Conservation (phyloP, 2,888 invertebrate genomes). For the Chaetoderma sp. region DNA sequence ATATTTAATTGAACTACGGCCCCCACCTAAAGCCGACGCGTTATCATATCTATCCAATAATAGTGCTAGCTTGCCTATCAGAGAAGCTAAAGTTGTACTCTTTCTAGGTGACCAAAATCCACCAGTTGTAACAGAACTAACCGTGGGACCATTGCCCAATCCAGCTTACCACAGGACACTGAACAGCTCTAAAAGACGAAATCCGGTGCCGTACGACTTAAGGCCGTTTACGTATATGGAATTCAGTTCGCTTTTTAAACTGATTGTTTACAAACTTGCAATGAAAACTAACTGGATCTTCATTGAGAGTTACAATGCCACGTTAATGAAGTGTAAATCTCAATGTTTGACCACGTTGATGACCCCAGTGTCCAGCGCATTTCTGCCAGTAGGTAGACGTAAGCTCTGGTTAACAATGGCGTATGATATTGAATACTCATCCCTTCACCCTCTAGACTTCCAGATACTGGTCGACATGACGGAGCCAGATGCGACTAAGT, state of each 20-base stretch:
- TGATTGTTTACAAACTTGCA: conserved; percentile 40
- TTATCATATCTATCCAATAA: conserved; percentile 42
- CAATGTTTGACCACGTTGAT: conserved; percentile 53
- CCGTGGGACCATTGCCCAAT: conserved; percentile 50
- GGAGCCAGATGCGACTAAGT: conserved; percentile 40
- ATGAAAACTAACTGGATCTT: conserved; percentile 43
- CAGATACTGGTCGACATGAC: conserved; percentile 58
- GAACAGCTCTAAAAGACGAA: conserved; percentile 40
- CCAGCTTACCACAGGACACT: conserved; percentile 39
- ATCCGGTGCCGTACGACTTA: conserved; percentile 49
- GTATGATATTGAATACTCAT: conserved; percentile 53
- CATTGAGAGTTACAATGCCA: conserved; percentile 54
- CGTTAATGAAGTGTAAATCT: conserved; percentile 40
- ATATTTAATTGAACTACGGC: conserved; percentile 52
- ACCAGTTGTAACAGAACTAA: conserved; percentile 56
- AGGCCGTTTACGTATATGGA: conserved; percentile 57
- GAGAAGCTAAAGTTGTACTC: conserved; percentile 50
- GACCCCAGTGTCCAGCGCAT: conserved; percentile 54
- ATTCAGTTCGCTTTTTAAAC: conserved; percentile 46
- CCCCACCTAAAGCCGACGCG: conserved; percentile 47
- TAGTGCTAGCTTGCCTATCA: conserved; percentile 38
- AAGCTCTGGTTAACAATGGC: conserved; percentile 59
- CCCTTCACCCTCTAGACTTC: conserved; percentile 58
- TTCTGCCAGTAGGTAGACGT: conserved; percentile 46
- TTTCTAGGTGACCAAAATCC: conserved; percentile 48